Evolutionary conservation across 2,888 invertebrate genomes (phyloP).

Genomic region (Smittia sp.): DNA sequence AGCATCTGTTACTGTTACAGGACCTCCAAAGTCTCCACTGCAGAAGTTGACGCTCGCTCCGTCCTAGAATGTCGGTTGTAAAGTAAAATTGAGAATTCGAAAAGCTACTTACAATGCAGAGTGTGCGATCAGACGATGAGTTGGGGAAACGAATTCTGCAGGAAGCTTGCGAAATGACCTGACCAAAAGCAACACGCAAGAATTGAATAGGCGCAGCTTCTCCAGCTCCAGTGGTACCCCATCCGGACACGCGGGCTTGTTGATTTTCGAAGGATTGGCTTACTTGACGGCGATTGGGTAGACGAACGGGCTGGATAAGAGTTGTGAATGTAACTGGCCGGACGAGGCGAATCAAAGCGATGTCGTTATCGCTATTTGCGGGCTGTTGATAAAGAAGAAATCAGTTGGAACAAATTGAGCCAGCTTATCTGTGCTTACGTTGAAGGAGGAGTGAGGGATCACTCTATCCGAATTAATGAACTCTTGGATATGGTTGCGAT

Average conservation of each 20-base stretch:
- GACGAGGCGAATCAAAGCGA: conserved; percentile 4
- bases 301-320: not conserved
- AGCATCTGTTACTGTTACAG: conserved; percentile 42
- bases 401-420: not conserved
- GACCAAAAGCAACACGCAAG: not conserved
- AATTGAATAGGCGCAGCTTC: not conserved
- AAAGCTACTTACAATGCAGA: not conserved
- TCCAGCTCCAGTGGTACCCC: not conserved
- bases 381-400: not conserved
- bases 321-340: not conserved
- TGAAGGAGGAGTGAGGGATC: conserved; percentile 11
- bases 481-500: not conserved
- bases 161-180: not conserved
- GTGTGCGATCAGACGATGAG: not conserved
- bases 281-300: conserved; percentile 21
- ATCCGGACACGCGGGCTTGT: not conserved
- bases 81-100: too few species aligned
- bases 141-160: conserved; percentile 21
- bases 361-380: conserved; percentile 5
- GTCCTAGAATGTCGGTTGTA: too few species aligned
- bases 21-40: conserved; percentile 42
- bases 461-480: not conserved
- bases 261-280: not conserved
- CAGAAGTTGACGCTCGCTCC: not conserved
- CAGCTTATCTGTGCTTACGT: not conserved